phyloP scores from a whole-genome alignment of 2,888 invertebrate genomes.

The Plusia festucae region DNA sequence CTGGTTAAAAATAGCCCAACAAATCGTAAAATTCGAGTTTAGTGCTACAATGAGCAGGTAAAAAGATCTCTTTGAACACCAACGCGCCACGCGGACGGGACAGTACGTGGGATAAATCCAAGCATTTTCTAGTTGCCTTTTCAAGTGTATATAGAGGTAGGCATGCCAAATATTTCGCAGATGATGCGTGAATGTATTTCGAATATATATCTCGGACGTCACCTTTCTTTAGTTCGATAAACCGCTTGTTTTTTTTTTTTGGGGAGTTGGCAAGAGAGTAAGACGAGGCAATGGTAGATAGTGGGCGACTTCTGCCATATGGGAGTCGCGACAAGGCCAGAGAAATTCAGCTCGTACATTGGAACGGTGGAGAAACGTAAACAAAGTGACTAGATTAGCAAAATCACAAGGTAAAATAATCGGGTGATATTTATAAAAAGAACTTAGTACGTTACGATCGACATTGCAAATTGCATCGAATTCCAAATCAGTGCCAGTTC shows the following conservation, averaged over 20 bases:
- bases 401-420: neutral
- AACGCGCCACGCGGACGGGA: neutral
- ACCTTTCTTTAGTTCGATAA: neutral
- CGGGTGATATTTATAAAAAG: neutral
- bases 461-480: neutral
- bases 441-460: neutral
- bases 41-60: neutral
- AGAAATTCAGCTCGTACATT: neutral
- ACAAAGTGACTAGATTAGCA: neutral
- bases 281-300: conserved; percentile 2
- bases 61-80: neutral
- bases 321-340: neutral
- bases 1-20: conserved; percentile 22
- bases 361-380: too few species aligned
- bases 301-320: conserved; percentile 3
- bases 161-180: neutral
- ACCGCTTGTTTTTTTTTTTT: neutral
- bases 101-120: too few species aligned
- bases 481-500: conserved; percentile 13
- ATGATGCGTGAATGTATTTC: conserved; percentile 1
- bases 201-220: neutral
- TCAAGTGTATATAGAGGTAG: neutral
- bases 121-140: neutral
- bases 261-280: conserved; percentile 1
- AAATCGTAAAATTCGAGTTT: neutral